phyloP scores from a whole-genome alignment of 2,797 vertebrate species.

The Heteromormyrus szaboi region DNA sequence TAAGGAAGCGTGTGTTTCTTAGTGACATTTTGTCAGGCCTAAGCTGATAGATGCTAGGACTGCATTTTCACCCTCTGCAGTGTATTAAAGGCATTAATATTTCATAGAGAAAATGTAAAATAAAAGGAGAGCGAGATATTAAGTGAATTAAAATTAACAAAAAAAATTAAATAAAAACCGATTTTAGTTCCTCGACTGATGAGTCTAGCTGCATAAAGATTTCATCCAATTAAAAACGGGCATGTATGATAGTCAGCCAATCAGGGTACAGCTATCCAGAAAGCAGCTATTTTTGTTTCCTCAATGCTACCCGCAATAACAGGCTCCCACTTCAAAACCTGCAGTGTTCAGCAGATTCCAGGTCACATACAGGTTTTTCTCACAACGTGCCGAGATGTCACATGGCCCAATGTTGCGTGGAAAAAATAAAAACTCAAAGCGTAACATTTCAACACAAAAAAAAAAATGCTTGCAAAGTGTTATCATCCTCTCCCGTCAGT shows the following conservation, averaged over 20 bases:
- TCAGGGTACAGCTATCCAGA: neutral
- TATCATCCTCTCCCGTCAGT: neutral
- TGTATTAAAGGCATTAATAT: conserved; percentile 1
- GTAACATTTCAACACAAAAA: neutral
- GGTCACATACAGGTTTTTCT: neutral
- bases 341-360: neutral
- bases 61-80: neutral
- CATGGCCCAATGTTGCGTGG: neutral
- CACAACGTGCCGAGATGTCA: neutral
- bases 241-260: neutral
- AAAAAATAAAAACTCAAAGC: neutral
- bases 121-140: neutral
- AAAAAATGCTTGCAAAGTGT: neutral
- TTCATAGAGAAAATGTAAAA: neutral
- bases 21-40: neutral
- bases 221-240: neutral
- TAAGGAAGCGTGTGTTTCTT: neutral
- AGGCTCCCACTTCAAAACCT: neutral
- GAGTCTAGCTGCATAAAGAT: neutral
- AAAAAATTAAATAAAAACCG: neutral
- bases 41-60: neutral
- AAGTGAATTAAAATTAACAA: neutral
- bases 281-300: neutral
- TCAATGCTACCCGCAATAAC: neutral
- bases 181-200: neutral